Percentiles rank a stretch among this genome's conserved stretches.
phyloP scores from a whole-genome alignment of 2,888 invertebrate genomes.

The Spodoptera picta region DNA sequence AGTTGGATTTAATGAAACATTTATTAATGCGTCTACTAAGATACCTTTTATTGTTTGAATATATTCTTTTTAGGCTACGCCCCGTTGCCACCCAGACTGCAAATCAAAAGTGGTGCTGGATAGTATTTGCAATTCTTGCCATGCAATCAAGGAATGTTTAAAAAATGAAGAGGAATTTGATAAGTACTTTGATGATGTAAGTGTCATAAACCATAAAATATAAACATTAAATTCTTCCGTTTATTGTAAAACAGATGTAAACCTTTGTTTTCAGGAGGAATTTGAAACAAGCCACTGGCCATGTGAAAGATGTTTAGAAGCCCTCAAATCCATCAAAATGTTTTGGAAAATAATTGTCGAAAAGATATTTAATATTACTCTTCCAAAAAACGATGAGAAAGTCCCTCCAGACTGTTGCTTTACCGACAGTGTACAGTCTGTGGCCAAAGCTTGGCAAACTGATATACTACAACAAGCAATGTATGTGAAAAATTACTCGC shows the following conservation, averaged over 20 bases:
- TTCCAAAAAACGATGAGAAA: slow-evolving; percentile 62
- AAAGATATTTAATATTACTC: slow-evolving; percentile 73
- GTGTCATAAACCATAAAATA: slow-evolving; percentile 17
- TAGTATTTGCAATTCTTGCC: slow-evolving; percentile 76
- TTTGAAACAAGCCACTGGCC: slow-evolving; percentile 83
- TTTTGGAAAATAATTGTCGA: slow-evolving; percentile 82
- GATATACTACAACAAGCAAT: slow-evolving; percentile 75
- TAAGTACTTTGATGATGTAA: slow-evolving; percentile 79
- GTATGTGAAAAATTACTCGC: slow-evolving; percentile 67
- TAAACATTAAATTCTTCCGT: no score
- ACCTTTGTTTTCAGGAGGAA: slow-evolving; percentile 72
- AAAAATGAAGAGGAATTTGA: slow-evolving; percentile 70
- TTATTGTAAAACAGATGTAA: not conserved
- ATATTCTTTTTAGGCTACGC: slow-evolving; percentile 63
- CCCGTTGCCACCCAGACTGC: slow-evolving; percentile 79
- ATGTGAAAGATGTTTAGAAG: slow-evolving; percentile 79
- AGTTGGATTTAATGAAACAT: slow-evolving; percentile 21
- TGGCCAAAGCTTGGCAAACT: slow-evolving; percentile 74
- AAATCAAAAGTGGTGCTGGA: slow-evolving; percentile 79
- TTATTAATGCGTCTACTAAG: no score
- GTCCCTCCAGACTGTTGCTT: slow-evolving; percentile 46
- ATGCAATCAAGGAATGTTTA: slow-evolving; percentile 76
- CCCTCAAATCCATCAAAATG: slow-evolving; percentile 81
- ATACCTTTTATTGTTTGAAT: no score
- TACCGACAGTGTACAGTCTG: slow-evolving; percentile 64